Percentiles rank a stretch among this genome's conserved stretches.
phyloP scores from a whole-genome alignment of 2,797 vertebrate species.

The Lemur catta region DNA sequence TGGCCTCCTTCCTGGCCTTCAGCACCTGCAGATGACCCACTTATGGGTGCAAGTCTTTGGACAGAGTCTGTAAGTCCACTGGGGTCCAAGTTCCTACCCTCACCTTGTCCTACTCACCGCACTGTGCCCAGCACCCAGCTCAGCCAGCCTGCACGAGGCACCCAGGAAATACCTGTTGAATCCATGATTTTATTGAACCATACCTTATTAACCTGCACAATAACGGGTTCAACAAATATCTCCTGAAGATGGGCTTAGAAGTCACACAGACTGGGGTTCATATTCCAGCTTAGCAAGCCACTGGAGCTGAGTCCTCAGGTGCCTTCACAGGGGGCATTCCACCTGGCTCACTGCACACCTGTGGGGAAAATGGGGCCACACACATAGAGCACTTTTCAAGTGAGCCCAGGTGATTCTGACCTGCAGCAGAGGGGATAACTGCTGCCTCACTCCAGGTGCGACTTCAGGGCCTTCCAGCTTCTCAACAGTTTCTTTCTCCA shows the following conservation, averaged over 20 bases:
- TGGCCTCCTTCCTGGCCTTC: neutral
- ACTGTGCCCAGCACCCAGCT: neutral
- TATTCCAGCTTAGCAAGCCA: neutral
- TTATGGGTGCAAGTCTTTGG: neutral
- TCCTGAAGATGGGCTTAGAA: neutral
- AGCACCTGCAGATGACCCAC: neutral
- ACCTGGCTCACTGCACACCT: neutral
- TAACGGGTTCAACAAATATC: neutral
- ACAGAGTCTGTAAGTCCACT: neutral
- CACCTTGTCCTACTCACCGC: neutral
- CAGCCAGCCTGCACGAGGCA: neutral
- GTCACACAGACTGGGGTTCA: neutral
- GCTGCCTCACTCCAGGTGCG: neutral
- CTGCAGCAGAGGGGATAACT: neutral
- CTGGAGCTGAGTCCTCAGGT: neutral
- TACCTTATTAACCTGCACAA: neutral
- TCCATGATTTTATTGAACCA: neutral
- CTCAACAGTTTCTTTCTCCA: neutral
- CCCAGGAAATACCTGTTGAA: neutral
- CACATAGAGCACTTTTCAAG: neutral
- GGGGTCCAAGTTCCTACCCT: neutral
- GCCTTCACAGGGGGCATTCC: neutral
- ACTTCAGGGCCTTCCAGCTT: neutral
- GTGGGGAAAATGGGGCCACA: neutral
- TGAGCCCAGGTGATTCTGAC: neutral